These are phyloP conservation scores for Indicator maculatus DNA, from an alignment of 2,113 vertebrate genomes.

Conservation along the genomic window DNA sequence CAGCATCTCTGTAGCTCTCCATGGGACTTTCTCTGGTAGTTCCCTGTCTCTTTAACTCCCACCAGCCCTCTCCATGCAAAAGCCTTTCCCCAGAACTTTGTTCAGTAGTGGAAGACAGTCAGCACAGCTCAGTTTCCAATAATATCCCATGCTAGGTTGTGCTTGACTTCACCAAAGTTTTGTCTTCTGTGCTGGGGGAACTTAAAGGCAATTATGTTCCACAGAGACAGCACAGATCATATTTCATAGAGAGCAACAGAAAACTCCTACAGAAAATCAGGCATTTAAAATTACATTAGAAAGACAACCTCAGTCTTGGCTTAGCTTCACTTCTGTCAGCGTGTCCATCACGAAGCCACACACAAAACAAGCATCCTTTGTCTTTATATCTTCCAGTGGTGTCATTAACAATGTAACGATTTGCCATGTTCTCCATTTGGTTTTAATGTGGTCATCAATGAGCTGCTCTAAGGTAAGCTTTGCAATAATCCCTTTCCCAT, in stretches of 20 bases:
- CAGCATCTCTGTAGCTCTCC: too few species aligned
- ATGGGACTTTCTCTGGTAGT: too few species aligned
- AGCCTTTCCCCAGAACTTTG: neutral
- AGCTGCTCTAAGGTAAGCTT: neutral
- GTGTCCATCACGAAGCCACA: neutral
- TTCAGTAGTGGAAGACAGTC: neutral
- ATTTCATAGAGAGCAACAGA: neutral
- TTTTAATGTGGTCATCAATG: neutral
- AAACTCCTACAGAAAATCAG: neutral
- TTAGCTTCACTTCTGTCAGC: neutral
- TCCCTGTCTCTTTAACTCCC: too few species aligned
- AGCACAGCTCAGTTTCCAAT: neutral
- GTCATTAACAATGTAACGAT: neutral
- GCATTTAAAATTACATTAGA: neutral
- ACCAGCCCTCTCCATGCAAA: neutral
- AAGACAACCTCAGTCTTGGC: neutral
- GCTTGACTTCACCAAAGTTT: neutral
- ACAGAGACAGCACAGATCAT: neutral
- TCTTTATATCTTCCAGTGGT: neutral
- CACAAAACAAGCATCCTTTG: neutral
- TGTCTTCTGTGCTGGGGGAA: neutral
- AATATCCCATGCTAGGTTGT: neutral
- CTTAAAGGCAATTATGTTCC: neutral
- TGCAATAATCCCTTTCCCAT: neutral
- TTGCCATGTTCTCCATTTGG: neutral